These are phyloP conservation scores for Neotragus moschatus DNA, from an alignment of 2,113 vertebrate genomes.

Conservation along the genomic window DNA sequence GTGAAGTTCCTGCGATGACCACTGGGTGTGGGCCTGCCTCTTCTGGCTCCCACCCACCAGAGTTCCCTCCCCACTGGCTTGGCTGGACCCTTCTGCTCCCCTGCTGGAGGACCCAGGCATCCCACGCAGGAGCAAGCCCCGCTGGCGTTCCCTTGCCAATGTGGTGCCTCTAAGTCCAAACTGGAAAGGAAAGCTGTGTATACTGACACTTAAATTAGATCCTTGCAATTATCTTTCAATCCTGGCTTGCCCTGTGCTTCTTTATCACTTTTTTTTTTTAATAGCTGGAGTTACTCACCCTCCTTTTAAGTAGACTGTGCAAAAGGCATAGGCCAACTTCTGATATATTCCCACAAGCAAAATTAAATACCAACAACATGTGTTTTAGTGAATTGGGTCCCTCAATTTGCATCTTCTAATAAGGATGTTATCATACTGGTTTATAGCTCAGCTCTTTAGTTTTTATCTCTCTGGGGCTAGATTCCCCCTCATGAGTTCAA, in stretches of 20 bases:
- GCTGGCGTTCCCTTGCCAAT: background rate
- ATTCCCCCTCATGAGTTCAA: slow-evolving; percentile 85
- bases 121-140: background rate
- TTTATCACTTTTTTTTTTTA: slow-evolving; percentile 49
- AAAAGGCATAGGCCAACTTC: slow-evolving; percentile 79
- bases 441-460: slow-evolving; percentile 84
- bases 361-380: slow-evolving; percentile 88
- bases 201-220: slow-evolving; percentile 47
- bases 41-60: background rate
- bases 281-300: slow-evolving; percentile 71
- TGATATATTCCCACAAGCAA: slow-evolving; percentile 86
- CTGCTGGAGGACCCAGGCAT: background rate
- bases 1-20: slow-evolving; percentile 58
- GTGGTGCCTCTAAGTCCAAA: background rate
- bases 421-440: slow-evolving; percentile 87
- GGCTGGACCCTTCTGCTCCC: background rate
- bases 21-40: slow-evolving; percentile 24
- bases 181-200: slow-evolving; percentile 18
- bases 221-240: slow-evolving; percentile 57
- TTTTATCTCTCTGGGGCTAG: slow-evolving; percentile 85
- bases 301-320: slow-evolving; percentile 74
- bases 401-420: slow-evolving; percentile 89
- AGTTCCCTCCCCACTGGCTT: background rate
- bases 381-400: slow-evolving; percentile 86
- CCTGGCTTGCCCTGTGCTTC: slow-evolving; percentile 65